Evolutionary conservation across 1,140 invertebrate genomes (phyloP).

Genomic region (Ridgeia piscesae): DNA sequence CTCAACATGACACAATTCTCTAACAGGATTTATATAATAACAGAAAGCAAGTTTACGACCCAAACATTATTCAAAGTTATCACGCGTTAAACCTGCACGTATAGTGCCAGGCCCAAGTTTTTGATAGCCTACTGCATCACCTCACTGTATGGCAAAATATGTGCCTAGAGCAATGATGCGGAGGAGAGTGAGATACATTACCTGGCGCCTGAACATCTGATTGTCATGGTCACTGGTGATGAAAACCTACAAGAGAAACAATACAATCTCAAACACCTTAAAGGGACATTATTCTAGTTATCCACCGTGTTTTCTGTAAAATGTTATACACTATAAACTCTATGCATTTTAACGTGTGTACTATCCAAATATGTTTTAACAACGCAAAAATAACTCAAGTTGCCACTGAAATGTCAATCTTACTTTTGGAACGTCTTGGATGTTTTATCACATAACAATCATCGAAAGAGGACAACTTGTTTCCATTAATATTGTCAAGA

Average conservation of each 20-base stretch:
- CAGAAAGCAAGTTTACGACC: not conserved
- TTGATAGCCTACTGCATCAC: not conserved
- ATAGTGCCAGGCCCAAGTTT: no score
- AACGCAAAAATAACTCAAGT: no score
- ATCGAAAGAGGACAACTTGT: not conserved
- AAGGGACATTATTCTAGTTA: no score
- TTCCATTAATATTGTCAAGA: not conserved
- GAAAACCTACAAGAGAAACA: conserved; percentile 14
- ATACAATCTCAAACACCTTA: not conserved
- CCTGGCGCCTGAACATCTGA: not conserved
- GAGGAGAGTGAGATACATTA: not conserved
- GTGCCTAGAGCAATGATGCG: not conserved
- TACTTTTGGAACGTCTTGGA: not conserved
- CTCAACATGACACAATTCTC: not conserved
- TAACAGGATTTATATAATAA: not conserved
- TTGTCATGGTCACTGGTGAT: conserved; percentile 6
- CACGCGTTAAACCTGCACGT: not conserved
- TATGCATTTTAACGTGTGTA: no score
- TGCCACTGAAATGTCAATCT: not conserved
- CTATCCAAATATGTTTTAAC: no score
- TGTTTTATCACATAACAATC: not conserved
- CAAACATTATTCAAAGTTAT: not conserved
- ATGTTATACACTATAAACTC: no score
- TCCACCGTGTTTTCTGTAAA: no score
- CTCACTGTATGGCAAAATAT: not conserved